Percentiles rank a stretch among this genome's conserved stretches.
phyloP scores from a whole-genome alignment of 2,888 invertebrate genomes.

The Chrysomela aeneicollis region DNA sequence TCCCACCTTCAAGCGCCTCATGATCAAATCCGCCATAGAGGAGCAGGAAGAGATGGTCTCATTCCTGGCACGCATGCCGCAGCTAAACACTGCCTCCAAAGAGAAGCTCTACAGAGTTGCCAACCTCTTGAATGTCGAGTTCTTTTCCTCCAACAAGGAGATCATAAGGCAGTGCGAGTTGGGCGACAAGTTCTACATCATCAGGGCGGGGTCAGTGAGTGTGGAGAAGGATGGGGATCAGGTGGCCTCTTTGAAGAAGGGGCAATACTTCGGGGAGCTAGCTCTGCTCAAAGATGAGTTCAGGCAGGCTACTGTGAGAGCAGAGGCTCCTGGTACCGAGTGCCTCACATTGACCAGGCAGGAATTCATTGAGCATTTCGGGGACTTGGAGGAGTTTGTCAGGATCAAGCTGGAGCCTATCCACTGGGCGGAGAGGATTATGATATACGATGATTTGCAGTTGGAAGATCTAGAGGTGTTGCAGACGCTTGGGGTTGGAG shows the following conservation, averaged over 20 bases:
- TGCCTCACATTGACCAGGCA: slow-evolving; percentile 83
- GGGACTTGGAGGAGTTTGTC: slow-evolving; percentile 71
- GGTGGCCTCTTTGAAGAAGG: slow-evolving; percentile 23
- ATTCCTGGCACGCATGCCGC: slow-evolving; percentile 82
- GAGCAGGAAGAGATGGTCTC: slow-evolving; percentile 85
- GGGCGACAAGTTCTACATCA: slow-evolving; percentile 90
- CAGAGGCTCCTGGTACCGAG: slow-evolving; percentile 76
- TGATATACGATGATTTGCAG: slow-evolving; percentile 49
- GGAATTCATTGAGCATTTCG: slow-evolving; percentile 84
- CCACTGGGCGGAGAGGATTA: slow-evolving; percentile 22
- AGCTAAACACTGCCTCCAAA: slow-evolving; percentile 74
- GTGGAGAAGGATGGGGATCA: slow-evolving; percentile 69
- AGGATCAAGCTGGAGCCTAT: slow-evolving; percentile 35
- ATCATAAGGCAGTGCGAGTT: slow-evolving; percentile 85
- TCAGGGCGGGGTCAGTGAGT: slow-evolving; percentile 82
- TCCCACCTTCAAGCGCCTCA: slow-evolving; percentile 85
- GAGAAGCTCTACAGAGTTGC: slow-evolving; percentile 82
- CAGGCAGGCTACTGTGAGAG: slow-evolving; percentile 88
- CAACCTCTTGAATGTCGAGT: slow-evolving; percentile 87
- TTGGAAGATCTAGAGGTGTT: slow-evolving; percentile 80
- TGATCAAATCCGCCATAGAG: slow-evolving; percentile 85
- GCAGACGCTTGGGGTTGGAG: slow-evolving; percentile 88
- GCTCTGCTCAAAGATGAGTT: slow-evolving; percentile 75
- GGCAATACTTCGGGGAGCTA: slow-evolving; percentile 35
- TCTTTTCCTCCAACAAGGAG: slow-evolving; percentile 77